A percentile compares a stretch with the other conserved stretches of the same genome.
These are phyloP conservation scores for Formica selysi DNA, from an alignment of 1,140 invertebrate species.

Conservation along the genomic window DNA sequence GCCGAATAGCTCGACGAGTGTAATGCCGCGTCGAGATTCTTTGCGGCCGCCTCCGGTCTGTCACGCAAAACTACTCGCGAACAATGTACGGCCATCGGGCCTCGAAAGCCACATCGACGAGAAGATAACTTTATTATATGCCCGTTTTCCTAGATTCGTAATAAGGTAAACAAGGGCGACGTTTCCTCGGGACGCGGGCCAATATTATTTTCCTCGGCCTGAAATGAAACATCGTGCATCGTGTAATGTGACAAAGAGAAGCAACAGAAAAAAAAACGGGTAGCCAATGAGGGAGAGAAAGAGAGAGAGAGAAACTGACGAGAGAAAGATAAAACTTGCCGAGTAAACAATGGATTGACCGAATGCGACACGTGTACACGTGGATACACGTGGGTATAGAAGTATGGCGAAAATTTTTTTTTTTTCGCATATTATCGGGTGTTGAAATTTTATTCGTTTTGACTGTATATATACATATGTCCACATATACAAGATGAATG, in stretches of 20 bases:
- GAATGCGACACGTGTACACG: background rate
- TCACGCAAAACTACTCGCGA: slow-evolving; percentile 44
- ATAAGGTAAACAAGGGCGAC: slow-evolving; percentile 7
- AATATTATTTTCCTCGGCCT: slow-evolving; percentile 1
- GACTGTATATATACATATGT: background rate
- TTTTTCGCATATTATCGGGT: background rate
- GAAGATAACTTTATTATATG: slow-evolving; percentile 61
- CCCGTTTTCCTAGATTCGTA: slow-evolving; percentile 35
- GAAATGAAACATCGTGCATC: slow-evolving; percentile 29
- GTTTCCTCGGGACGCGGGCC: slow-evolving; percentile 2
- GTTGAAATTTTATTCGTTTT: slow-evolving; percentile 17
- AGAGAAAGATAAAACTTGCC: background rate
- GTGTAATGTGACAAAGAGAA: slow-evolving; percentile 4
- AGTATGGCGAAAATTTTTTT: background rate
- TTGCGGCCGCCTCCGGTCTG: slow-evolving; percentile 5
- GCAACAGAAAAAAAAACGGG: background rate
- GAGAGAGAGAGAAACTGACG: slow-evolving; percentile 1
- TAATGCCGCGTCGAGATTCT: slow-evolving; percentile 32
- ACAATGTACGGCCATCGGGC: slow-evolving; percentile 53
- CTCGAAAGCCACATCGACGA: background rate
- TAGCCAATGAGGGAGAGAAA: background rate
- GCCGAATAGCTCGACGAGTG: slow-evolving; percentile 9
- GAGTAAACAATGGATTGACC: slow-evolving; percentile 20
- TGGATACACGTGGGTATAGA: background rate
- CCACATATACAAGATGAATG: background rate